phyloP scores from a whole-genome alignment of 2,797 vertebrate genomes.

The Poeciliopsis gracilis region DNA sequence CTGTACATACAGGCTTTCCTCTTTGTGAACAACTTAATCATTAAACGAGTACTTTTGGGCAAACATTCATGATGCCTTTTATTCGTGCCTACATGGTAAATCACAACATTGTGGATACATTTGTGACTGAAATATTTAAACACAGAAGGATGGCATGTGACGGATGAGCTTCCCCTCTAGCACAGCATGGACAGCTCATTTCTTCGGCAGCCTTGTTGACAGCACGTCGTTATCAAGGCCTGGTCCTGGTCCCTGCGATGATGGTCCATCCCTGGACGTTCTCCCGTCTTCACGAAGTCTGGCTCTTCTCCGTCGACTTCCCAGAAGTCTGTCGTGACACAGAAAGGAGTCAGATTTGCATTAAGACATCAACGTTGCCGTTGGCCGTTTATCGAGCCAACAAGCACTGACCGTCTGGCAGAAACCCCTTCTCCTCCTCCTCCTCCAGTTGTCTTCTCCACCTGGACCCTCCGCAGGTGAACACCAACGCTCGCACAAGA shows the following conservation, averaged over 20 bases:
- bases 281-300: not conserved
- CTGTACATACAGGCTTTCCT: not conserved
- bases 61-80: not conserved
- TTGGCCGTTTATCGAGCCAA: not conserved
- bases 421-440: not conserved
- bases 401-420: not conserved
- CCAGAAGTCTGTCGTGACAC: not conserved
- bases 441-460: conserved; percentile 10
- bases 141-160: not conserved
- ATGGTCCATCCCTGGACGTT: not conserved
- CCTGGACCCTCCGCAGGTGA: conserved; percentile 10
- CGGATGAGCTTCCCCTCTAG: not conserved
- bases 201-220: conserved; percentile 5
- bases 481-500: conserved; percentile 4
- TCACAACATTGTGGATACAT: not conserved
- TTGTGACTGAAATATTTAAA: not conserved
- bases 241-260: conserved; percentile 2
- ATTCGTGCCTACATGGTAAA: not conserved
- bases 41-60: conserved; percentile 20
- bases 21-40: conserved; percentile 6
- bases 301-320: not conserved
- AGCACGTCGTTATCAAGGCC: conserved; percentile 7
- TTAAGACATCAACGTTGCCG: not conserved
- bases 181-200: conserved; percentile 12
- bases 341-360: not conserved